phyloP scores from a whole-genome alignment of 2,888 invertebrate genomes.

The Siphlonurus alternatus region DNA sequence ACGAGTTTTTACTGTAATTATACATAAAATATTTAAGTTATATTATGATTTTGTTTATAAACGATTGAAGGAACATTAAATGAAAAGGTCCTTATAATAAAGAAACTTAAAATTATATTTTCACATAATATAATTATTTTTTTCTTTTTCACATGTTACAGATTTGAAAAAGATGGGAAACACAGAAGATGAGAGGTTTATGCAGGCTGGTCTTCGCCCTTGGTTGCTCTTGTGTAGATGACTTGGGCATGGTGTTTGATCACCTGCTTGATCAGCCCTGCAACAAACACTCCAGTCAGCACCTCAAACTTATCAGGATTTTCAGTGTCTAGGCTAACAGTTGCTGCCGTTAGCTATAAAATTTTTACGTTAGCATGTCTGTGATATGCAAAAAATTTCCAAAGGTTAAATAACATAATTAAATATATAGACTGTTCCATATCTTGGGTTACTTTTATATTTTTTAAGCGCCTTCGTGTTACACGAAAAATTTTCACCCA shows the following conservation, averaged over 20 bases:
- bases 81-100: background rate
- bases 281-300: conserved; percentile 19
- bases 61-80: background rate
- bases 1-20: too few relatives aligned
- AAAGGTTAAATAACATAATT: conserved; percentile 23
- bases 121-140: background rate
- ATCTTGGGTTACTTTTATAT: too few relatives aligned
- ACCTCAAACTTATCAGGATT: background rate
- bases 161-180: background rate
- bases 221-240: conserved; percentile 92
- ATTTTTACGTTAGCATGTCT: conserved; percentile 3
- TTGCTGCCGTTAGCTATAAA: background rate
- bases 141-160: background rate
- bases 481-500: too few relatives aligned
- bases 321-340: background rate
- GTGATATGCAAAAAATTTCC: conserved; percentile 7
- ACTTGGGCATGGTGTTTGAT: conserved; percentile 93
- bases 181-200: conserved; percentile 7
- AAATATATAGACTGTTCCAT: too few relatives aligned
- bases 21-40: too few relatives aligned
- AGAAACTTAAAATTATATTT: background rate
- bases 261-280: conserved; percentile 88
- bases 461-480: too few relatives aligned
- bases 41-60: background rate
- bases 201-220: conserved; percentile 61